These are phyloP conservation scores for Pelobates fuscus DNA, from an alignment of 2,113 vertebrate species.

Conservation along the genomic window DNA sequence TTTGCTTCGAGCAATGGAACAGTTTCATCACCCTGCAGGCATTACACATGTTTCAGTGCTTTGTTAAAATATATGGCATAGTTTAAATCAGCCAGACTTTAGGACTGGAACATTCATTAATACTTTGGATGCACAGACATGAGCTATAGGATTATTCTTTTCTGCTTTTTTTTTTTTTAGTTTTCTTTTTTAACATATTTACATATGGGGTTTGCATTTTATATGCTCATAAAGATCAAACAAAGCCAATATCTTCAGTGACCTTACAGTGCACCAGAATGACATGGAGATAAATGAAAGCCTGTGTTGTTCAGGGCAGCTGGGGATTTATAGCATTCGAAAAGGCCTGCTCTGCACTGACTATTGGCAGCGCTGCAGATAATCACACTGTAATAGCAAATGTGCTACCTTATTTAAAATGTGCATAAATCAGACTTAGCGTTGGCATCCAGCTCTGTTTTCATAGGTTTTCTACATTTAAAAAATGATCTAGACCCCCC, in stretches of 20 bases:
- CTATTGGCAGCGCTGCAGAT: constrained; percentile 55
- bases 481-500: constrained; percentile 35
- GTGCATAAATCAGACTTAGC: constrained; percentile 57
- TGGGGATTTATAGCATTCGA: constrained; percentile 56
- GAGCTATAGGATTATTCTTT: background rate
- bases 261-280: constrained; percentile 53
- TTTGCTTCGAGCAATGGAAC: too few species aligned
- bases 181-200: constrained; percentile 46
- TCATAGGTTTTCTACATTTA: constrained; percentile 48
- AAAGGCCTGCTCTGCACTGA: constrained; percentile 51
- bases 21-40: too few species aligned
- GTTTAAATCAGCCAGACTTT: too few species aligned
- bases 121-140: background rate
- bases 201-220: constrained; percentile 38
- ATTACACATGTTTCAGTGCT: too few species aligned
- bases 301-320: constrained; percentile 44
- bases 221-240: constrained; percentile 16
- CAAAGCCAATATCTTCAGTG: constrained; percentile 44
- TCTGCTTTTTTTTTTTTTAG: constrained; percentile 38
- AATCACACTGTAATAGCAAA: constrained; percentile 53
- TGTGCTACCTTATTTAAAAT: constrained; percentile 56
- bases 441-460: constrained; percentile 46
- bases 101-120: background rate
- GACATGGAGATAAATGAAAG: constrained; percentile 55
- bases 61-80: too few species aligned